Evolutionary conservation across 1,140 invertebrate species (phyloP).

Genomic region (Paraescarpia echinospica): DNA sequence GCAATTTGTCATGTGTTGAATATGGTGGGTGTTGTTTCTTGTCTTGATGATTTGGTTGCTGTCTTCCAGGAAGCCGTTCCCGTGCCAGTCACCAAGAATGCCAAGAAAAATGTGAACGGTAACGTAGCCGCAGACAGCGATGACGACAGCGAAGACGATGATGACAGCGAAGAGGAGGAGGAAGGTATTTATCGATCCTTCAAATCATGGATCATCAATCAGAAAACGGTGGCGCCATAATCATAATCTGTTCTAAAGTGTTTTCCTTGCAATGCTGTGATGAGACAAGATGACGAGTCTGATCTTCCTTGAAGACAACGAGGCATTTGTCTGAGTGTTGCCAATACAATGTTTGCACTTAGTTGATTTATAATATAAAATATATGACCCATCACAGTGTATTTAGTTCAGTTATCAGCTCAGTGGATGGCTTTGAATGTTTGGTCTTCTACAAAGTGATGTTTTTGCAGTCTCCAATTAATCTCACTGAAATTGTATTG

Average conservation of each 20-base stretch:
- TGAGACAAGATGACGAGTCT: slow-evolving; percentile 4
- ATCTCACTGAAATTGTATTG: too few species aligned
- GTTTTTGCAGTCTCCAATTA: too few species aligned
- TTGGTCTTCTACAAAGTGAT: too few species aligned
- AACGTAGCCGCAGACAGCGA: background rate
- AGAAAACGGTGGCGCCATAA: too few species aligned
- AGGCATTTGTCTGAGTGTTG: background rate
- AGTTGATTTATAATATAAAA: too few species aligned
- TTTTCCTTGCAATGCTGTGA: background rate
- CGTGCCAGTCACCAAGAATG: background rate
- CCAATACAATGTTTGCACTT: background rate
- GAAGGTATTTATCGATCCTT: background rate
- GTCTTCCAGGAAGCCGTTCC: background rate
- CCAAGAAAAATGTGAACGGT: background rate
- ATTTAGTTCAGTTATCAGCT: too few species aligned
- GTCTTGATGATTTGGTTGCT: background rate
- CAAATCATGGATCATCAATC: too few species aligned
- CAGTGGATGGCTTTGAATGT: too few species aligned
- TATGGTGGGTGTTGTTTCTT: background rate
- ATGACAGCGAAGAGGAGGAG: background rate
- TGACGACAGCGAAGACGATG: background rate
- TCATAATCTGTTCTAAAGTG: too few species aligned
- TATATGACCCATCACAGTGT: too few species aligned
- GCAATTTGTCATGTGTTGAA: too few species aligned
- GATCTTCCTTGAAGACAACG: background rate